Evolutionary conservation across 2,797 vertebrate species (phyloP), one percentile per base, ranked within the genome.

Genomic region (Poecilia wingei): DNA sequence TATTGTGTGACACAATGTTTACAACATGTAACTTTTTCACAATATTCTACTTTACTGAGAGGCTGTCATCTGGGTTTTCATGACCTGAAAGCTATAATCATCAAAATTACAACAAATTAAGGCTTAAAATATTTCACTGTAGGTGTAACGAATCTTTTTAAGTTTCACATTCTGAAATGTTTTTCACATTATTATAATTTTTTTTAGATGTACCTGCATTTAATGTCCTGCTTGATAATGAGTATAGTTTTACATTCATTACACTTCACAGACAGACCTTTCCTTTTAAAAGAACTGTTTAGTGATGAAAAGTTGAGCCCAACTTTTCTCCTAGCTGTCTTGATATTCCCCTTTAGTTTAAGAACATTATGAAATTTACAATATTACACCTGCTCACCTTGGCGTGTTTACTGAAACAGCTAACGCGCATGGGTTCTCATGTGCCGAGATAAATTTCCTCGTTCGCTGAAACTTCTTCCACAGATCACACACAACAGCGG

Each of bases 401-500:
- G 18, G 64, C 5, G 20, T 41, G 64, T 68, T 68, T 25, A n/a
- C 9, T 41, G 36, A 68, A 41, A 68, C 25, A 68, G 25, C 39
- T 68, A 41, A 68, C 22, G 4, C 25, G 36, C 25, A 12, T 68
- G 64, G 18, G 64, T 68, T 41, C 39, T 68, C 36, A 43, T 68
- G 64, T 68, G 64, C 41, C 64, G 64, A 43, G 64, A 68, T 68
- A 68, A 68, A 41, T 68, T 68, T 68, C 64, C 39, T 25, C 22
- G 22, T 9, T 68, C 64, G 10, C 64, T 68, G 59, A 64, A 64
- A 64, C 31, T 64, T 36, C 59, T 33, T 36, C 59, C 64, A 39
- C 64, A 66, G 64, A 33, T 66, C 20, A 39, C 2, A 22, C 64
- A 66, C 36, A 18, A 66, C 33, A 66, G 39, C 7, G 64, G 64